Conservation (phyloP, 92 coral and sea anemone species). For the Plumapathes pennacea region DNA sequence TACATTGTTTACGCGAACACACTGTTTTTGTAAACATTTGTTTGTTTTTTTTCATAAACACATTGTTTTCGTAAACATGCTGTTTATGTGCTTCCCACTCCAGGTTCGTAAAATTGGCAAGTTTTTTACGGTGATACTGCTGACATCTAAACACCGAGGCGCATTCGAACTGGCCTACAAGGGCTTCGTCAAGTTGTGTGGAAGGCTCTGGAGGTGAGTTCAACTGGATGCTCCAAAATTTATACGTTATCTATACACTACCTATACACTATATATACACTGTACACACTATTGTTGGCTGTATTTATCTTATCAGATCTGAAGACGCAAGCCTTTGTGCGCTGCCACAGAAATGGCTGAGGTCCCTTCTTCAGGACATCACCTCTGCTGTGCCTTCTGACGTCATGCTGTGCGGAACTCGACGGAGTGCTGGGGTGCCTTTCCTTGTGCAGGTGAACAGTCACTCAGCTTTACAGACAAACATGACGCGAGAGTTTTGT, state of each 20-base stretch:
- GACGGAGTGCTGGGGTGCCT: constrained; percentile 97
- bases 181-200: constrained; percentile 89
- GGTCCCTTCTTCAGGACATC: constrained; percentile 65
- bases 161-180: constrained; percentile 95
- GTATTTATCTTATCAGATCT: background rate
- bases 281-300: background rate
- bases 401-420: constrained; percentile 81
- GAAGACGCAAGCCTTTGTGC: constrained; percentile 6
- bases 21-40: too few species aligned
- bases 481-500: too few species aligned
- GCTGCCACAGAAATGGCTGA: constrained; percentile 76
- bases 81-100: too few species aligned
- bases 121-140: constrained; percentile 80
- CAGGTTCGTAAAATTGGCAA: constrained; percentile 72
- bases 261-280: background rate
- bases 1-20: too few species aligned
- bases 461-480: too few species aligned
- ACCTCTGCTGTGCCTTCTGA: constrained; percentile 68
- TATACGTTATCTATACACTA: background rate
- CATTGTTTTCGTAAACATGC: too few species aligned
- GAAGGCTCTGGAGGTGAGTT: constrained; percentile 77
- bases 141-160: constrained; percentile 94
- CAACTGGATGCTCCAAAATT: background rate
- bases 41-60: too few species aligned
- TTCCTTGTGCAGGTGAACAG: constrained; percentile 80